Conservation (phyloP, 2,797 vertebrate genomes). For the Anabacerthia variegaticeps region DNA sequence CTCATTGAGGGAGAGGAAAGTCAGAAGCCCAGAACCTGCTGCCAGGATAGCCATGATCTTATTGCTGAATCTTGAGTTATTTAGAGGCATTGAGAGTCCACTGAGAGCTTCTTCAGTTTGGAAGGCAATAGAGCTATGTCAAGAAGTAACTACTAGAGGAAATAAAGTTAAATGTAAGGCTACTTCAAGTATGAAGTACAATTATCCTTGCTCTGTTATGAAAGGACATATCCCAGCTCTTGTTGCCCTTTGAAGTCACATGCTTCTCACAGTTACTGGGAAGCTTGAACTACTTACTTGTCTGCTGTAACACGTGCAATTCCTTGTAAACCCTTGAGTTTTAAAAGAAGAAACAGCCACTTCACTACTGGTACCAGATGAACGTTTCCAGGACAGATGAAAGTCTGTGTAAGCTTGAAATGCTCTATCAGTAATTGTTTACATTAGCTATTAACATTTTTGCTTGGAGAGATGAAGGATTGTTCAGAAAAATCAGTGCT, state of each 20-base stretch:
- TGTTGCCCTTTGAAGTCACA: not conserved
- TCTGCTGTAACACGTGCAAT: not conserved
- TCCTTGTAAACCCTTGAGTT: not conserved
- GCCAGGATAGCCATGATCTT: not conserved
- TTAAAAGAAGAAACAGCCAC: not conserved
- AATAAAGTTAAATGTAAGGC: not conserved
- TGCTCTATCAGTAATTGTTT: slow-evolving; percentile 19
- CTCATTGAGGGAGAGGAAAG: not conserved
- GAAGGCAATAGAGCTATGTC: not conserved
- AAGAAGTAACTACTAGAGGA: slow-evolving; percentile 16
- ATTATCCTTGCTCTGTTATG: not conserved
- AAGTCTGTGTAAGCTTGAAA: not conserved
- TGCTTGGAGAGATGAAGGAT: not conserved
- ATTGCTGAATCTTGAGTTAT: not conserved
- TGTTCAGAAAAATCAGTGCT: slow-evolving; percentile 19
- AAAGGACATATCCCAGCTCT: not conserved
- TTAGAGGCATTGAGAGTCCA: not conserved
- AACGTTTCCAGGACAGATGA: not conserved
- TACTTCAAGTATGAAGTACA: not conserved
- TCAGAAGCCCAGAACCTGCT: not conserved
- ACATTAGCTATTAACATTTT: slow-evolving; percentile 18
- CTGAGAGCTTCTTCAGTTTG: not conserved
- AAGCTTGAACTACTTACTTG: not conserved
- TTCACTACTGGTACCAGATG: not conserved
- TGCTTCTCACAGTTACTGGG: not conserved